phyloP scores from a whole-genome alignment of 1,140 invertebrate species.

The Pseudomyrmex dendroicus region DNA sequence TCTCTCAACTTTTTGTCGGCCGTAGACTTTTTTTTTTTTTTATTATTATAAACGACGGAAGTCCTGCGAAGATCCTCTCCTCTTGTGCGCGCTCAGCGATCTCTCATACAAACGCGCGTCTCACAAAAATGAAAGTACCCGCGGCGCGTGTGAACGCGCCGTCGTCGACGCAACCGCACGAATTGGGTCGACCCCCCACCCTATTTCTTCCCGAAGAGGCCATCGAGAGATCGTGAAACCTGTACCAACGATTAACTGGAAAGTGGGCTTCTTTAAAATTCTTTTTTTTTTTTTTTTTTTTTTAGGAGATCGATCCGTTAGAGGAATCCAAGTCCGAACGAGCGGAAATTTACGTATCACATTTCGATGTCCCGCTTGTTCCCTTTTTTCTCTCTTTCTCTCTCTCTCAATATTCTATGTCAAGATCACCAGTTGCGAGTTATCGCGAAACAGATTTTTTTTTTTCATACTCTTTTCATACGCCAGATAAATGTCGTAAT shows the following conservation, averaged over 20 bases:
- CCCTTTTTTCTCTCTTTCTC: neutral
- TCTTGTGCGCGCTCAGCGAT: neutral
- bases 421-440: too few species aligned
- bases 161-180: constrained; percentile 35
- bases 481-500: constrained; percentile 12
- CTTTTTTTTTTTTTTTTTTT: neutral
- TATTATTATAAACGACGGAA: constrained; percentile 13
- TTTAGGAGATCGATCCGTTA: constrained; percentile 16
- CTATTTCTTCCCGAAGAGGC: constrained; percentile 31
- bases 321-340: neutral
- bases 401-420: neutral
- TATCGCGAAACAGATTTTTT: too few species aligned
- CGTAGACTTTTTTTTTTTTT: neutral
- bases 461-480: neutral
- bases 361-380: constrained; percentile 13
- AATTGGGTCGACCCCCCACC: constrained; percentile 65
- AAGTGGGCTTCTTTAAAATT: constrained; percentile 46
- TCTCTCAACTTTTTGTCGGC: constrained; percentile 13
- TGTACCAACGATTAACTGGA: constrained; percentile 54
- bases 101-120: constrained; percentile 47
- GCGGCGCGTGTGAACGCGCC: constrained; percentile 37
- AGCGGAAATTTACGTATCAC: neutral
- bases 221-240: constrained; percentile 46
- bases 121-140: constrained; percentile 74
- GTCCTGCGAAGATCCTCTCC: constrained; percentile 38